These are phyloP conservation scores for Invenusta paracnida DNA, from an alignment of 2,888 invertebrate species.

Conservation along the genomic window DNA sequence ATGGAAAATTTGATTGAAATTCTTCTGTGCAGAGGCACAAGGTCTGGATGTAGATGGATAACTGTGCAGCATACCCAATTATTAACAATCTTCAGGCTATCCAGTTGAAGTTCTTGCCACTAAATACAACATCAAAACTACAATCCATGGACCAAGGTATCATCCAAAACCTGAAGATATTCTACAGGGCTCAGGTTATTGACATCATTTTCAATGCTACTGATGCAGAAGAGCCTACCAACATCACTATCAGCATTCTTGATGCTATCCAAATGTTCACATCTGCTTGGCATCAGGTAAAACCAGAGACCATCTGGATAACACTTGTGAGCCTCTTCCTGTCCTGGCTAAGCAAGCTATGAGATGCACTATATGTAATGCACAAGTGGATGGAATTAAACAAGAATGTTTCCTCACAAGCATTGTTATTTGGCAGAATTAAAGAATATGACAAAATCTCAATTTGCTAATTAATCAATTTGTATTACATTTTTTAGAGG, in stretches of 20 bases:
- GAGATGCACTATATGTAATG: background rate
- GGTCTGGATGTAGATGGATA: no score
- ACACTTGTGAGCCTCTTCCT: background rate
- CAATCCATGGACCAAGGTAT: background rate
- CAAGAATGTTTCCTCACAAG: background rate
- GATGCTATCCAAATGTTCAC: background rate
- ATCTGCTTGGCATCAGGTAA: background rate
- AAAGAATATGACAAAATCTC: background rate
- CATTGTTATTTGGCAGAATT: background rate
- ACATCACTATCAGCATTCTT: background rate
- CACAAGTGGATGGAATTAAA: background rate
- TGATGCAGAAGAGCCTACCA: background rate
- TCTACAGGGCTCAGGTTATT: background rate
- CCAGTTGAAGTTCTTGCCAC: background rate
- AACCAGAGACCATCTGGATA: background rate
- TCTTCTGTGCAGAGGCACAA: no score
- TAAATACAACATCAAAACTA: background rate
- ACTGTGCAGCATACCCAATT: no score
- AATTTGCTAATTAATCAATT: background rate
- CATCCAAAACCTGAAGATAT: background rate
- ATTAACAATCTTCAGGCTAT: no score
- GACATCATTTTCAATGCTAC: background rate
- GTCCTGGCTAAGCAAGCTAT: background rate
- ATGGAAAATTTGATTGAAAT: no score
- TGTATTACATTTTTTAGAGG: background rate